Base-by-base conservation (phyloP, 1,140 invertebrate species). In the Galendromus occidentalis region DNA sequence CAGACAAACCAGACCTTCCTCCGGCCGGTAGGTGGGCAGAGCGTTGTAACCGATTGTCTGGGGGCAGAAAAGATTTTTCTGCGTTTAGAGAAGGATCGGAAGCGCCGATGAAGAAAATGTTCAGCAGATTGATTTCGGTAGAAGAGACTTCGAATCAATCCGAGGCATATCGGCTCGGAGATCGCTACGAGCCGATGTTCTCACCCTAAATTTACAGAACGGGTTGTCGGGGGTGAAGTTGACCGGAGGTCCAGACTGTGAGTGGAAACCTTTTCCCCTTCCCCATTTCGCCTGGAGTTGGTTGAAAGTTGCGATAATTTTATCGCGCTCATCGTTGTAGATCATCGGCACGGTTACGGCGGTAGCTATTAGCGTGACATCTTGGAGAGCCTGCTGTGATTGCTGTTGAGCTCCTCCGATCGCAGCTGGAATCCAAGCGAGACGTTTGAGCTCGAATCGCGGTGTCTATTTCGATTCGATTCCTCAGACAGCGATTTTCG, bases 211-310 rank as follows among this genome's bases (percentile, higher is more conserved):
- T 47, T 86, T 79, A 74, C 89, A 95, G 29, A 92, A 82, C 2
- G 88, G 86, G 77, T 94, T 95, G 69, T 91, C 85, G 65, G 86
- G 84, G 65, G 84, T 88, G 47, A 94, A 84, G 66, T 88, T 85
- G 17, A 94, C 81, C 1, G 86, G 82, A 1, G 83, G 83, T 0
- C 78, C 77, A 71, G 81, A 84, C 42, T 82, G 77, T 20, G 82
- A 83, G 73, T 88, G 91, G 72, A 85, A 91, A 2, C 80, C 82
- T 76, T 83, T 82, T 71, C 88, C 88, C 65, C 80, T 82, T 1
- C 92, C 93, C 91, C 91, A 95, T 69, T 86, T 84, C 1, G 91
- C 89, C 76, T 94, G 91, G 44, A 97, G 76, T 66, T 91, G 83
- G 74, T 96, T 97, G 86, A 89, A 94, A 73, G 87, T 87, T 1